A percentile compares a stretch with the other conserved stretches of the same genome.
Evolutionary conservation across 2,113 vertebrate species (phyloP).

Genomic region (Sardina pilchardus): DNA sequence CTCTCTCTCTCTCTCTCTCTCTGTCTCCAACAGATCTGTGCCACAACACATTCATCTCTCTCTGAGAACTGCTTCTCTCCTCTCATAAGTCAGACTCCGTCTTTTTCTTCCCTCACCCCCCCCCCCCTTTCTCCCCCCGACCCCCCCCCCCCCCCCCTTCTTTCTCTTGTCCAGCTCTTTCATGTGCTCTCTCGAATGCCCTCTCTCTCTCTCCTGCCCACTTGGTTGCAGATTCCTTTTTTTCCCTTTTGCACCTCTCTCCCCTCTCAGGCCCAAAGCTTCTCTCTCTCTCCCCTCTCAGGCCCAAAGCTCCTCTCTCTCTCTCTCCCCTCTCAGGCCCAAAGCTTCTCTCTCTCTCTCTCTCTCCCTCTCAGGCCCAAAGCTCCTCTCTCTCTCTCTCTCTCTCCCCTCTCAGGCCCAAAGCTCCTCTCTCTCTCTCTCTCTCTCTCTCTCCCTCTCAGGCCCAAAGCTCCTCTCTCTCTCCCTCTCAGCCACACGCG

Average conservation of each 20-base stretch:
- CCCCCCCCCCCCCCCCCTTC: background rate
- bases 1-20: constrained; percentile 11
- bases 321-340: too few relatives aligned
- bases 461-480: too few relatives aligned
- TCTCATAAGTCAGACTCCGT: constrained; percentile 29
- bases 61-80: constrained; percentile 5
- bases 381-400: background rate
- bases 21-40: constrained; percentile 27
- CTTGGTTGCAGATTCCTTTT: background rate
- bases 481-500: background rate
- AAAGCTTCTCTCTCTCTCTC: too few relatives aligned
- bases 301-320: too few relatives aligned
- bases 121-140: background rate
- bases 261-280: background rate
- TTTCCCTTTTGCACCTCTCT: background rate
- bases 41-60: constrained; percentile 26
- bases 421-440: too few relatives aligned
- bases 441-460: too few relatives aligned
- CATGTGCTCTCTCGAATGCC: constrained; percentile 8
- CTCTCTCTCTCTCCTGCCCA: background rate
- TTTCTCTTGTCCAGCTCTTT: background rate
- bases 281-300: background rate
- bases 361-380: background rate
- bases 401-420: too few relatives aligned
- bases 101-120: background rate